A percentile compares a stretch with the other conserved stretches of the same genome.
These are phyloP conservation scores for Mycalesis mineus DNA, from an alignment of 2,888 invertebrate species.

Conservation along the genomic window DNA sequence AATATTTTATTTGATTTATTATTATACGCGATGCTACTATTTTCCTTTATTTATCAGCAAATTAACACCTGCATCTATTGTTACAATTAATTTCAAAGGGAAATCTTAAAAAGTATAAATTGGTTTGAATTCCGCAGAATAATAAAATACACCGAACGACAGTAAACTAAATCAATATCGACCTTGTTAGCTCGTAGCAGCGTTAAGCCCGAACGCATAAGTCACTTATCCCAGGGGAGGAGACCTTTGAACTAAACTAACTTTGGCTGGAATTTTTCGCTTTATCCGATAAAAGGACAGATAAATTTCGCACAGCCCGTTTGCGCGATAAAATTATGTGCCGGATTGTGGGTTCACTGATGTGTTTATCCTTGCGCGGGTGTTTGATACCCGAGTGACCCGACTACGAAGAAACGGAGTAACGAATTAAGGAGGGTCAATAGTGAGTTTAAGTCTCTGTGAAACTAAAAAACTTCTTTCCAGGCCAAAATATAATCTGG, in stretches of 20 bases:
- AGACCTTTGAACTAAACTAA: conserved; percentile 37
- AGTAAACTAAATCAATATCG: conserved; percentile 39
- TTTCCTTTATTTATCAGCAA: too few relatives aligned
- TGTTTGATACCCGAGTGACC: not conserved
- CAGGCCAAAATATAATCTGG: too few relatives aligned
- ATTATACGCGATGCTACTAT: too few relatives aligned
- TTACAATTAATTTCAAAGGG: too few relatives aligned
- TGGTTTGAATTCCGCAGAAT: too few relatives aligned
- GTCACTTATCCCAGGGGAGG: conserved; percentile 37
- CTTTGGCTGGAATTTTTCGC: conserved; percentile 30
- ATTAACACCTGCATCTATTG: too few relatives aligned
- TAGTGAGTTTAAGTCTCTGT: too few relatives aligned
- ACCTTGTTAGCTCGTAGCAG: conserved; percentile 35
- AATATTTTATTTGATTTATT: too few relatives aligned
- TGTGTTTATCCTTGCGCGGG: not conserved
- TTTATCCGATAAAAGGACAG: conserved; percentile 23
- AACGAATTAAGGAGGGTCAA: too few relatives aligned
- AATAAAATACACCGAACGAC: conserved; percentile 27
- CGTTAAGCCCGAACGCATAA: conserved; percentile 37
- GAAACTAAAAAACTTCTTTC: too few relatives aligned
- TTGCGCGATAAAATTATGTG: conserved; percentile 24
- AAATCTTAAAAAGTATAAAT: too few relatives aligned
- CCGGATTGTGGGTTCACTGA: conserved; percentile 11
- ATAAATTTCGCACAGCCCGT: conserved; percentile 31
- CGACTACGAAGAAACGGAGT: too few relatives aligned